Evolutionary conservation across 2,797 vertebrate genomes (phyloP).

Genomic region (Cuculus canorus): DNA sequence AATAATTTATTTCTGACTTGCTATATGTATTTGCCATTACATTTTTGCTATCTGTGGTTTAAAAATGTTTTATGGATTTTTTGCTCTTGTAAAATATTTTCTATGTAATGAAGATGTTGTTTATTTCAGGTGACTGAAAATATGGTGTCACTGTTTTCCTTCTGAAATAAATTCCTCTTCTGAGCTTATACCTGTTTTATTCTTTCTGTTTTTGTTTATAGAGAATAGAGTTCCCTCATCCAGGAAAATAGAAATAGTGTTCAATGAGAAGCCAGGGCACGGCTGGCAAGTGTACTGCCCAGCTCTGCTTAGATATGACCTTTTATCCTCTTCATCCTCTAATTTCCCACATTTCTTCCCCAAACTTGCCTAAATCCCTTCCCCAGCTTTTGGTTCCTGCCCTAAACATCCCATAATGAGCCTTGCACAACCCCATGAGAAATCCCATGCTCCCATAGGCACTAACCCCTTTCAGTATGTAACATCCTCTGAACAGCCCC

Average conservation of each 20-base stretch:
- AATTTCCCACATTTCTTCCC: too few species aligned
- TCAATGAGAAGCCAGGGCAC: too few species aligned
- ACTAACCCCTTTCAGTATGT: not conserved
- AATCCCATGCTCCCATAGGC: not conserved
- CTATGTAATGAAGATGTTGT: not conserved
- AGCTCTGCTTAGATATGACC: too few species aligned
- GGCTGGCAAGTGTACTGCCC: too few species aligned
- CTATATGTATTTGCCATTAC: not conserved
- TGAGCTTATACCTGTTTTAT: not conserved
- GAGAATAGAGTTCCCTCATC: too few species aligned
- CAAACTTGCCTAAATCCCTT: too few species aligned
- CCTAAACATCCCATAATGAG: not conserved
- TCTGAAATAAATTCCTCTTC: not conserved
- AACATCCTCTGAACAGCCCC: rapidly evolving
- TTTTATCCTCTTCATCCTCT: too few species aligned
- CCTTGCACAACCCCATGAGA: not conserved
- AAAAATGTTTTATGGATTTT: not conserved
- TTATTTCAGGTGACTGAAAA: not conserved
- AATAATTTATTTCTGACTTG: not conserved
- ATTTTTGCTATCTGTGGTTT: not conserved
- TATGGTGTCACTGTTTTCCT: not conserved
- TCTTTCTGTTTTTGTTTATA: not conserved
- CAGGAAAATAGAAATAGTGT: not conserved
- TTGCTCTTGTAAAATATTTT: not conserved
- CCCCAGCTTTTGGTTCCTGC: too few species aligned